Evolutionary conservation across 2,888 invertebrate species (phyloP).

Genomic region (Stenodera caucasica): DNA sequence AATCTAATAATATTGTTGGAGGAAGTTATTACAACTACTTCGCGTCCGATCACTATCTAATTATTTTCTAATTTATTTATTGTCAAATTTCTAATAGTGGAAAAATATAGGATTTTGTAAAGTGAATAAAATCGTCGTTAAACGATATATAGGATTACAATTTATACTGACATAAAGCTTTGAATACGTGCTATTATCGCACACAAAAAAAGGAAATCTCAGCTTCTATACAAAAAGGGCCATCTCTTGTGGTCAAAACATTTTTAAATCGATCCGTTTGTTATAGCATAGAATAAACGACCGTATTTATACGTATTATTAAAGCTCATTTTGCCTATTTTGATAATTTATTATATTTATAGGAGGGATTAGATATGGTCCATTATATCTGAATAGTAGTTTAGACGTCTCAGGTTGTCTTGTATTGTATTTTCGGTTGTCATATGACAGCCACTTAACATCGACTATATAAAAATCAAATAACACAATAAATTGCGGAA

Average conservation of each 20-base stretch:
- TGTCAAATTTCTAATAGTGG: conserved; percentile 36
- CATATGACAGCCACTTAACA: conserved; percentile 53
- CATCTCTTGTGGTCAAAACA: conserved; percentile 54
- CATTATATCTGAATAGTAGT: conserved; percentile 48
- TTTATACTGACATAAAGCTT: conserved; percentile 48
- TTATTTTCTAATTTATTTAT: conserved; percentile 11
- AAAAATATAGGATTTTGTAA: conserved; percentile 44
- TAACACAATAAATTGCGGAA: conserved; percentile 41
- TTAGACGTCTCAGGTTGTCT: conserved; percentile 48
- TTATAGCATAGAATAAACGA: conserved; percentile 31
- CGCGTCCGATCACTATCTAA: neutral
- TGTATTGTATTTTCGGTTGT: conserved; percentile 42
- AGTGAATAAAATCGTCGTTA: conserved; percentile 42
- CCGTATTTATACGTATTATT: conserved; percentile 33
- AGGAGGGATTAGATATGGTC: conserved; percentile 42
- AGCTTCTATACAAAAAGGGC: conserved; percentile 43
- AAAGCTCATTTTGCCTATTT: conserved; percentile 24
- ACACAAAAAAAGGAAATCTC: conserved; percentile 41
- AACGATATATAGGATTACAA: conserved; percentile 51
- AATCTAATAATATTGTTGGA: conserved; percentile 16
- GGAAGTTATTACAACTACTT: neutral
- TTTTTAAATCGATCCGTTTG: conserved; percentile 52
- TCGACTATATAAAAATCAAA: conserved; percentile 41
- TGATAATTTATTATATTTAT: conserved; percentile 4
- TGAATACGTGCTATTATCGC: conserved; percentile 52